phyloP scores from a whole-genome alignment of 2,797 vertebrate species.

The Acridotheres tristis region DNA sequence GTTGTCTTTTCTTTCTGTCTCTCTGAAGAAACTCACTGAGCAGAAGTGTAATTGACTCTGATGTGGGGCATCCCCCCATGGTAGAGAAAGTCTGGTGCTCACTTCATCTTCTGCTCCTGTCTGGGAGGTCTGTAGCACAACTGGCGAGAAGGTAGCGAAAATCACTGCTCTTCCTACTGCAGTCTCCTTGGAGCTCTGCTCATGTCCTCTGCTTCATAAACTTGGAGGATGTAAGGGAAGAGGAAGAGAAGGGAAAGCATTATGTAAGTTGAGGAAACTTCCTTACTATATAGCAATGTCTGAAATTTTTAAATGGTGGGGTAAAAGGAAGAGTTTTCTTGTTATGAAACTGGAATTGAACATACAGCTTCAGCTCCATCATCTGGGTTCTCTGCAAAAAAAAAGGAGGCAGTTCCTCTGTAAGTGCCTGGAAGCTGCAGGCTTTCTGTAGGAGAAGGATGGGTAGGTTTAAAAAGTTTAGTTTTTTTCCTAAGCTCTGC shows the following conservation, averaged over 20 bases:
- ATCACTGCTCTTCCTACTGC: neutral
- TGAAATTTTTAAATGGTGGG: neutral
- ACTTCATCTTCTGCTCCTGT: accelerated
- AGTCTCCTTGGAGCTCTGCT: neutral
- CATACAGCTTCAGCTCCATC: neutral
- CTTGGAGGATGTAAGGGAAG: neutral
- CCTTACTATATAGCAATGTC: neutral
- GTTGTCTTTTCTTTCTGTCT: neutral
- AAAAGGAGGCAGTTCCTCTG: neutral
- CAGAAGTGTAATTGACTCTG: neutral
- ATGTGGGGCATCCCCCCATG: neutral
- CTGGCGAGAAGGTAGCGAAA: neutral
- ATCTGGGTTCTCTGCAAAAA: neutral
- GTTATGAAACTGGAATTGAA: neutral
- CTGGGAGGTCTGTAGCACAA: neutral
- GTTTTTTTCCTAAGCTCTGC: neutral
- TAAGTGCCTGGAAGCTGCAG: neutral
- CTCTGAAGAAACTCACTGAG: neutral
- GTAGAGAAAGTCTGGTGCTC: neutral
- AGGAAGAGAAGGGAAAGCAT: neutral
- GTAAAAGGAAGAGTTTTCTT: neutral
- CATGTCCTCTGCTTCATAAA: accelerated
- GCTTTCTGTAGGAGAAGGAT: neutral
- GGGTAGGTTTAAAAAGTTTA: neutral
- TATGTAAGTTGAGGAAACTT: neutral